These are phyloP conservation scores for Nymphalis polychloros DNA, from an alignment of 2,888 invertebrate species.

Conservation along the genomic window DNA sequence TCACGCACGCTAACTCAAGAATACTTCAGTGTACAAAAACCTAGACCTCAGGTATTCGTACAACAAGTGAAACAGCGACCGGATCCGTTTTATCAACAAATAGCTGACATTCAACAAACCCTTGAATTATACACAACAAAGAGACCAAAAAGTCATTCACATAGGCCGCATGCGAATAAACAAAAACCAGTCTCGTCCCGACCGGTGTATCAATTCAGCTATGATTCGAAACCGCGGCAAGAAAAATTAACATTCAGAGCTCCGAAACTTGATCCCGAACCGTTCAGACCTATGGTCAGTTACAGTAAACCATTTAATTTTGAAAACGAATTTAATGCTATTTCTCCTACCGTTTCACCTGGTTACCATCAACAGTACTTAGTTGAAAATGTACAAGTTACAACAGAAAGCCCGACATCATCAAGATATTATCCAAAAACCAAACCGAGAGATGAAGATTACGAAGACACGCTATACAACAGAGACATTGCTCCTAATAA, in stretches of 20 bases:
- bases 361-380: constrained; percentile 71
- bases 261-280: constrained; percentile 81
- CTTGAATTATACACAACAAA: constrained; percentile 83
- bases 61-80: constrained; percentile 70
- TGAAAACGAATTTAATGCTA: constrained; percentile 71
- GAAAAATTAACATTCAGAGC: constrained; percentile 75
- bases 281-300: constrained; percentile 84
- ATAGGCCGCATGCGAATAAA: constrained; percentile 67
- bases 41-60: constrained; percentile 66
- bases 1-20: constrained; percentile 77
- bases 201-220: constrained; percentile 87
- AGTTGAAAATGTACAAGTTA: constrained; percentile 72
- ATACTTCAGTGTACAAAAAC: constrained; percentile 78
- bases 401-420: constrained; percentile 78
- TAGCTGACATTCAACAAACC: constrained; percentile 84
- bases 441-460: constrained; percentile 74
- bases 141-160: constrained; percentile 76
- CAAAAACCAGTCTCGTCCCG: constrained; percentile 79
- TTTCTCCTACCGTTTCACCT: constrained; percentile 67
- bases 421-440: constrained; percentile 77
- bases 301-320: constrained; percentile 77
- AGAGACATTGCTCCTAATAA: constrained; percentile 60
- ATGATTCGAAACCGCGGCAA: constrained; percentile 81
- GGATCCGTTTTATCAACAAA: constrained; percentile 84
- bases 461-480: constrained; percentile 59